A percentile compares a stretch with the other conserved stretches of the same genome.
phyloP scores from a whole-genome alignment of 2,888 invertebrate species.

The Latheticus oryzae region DNA sequence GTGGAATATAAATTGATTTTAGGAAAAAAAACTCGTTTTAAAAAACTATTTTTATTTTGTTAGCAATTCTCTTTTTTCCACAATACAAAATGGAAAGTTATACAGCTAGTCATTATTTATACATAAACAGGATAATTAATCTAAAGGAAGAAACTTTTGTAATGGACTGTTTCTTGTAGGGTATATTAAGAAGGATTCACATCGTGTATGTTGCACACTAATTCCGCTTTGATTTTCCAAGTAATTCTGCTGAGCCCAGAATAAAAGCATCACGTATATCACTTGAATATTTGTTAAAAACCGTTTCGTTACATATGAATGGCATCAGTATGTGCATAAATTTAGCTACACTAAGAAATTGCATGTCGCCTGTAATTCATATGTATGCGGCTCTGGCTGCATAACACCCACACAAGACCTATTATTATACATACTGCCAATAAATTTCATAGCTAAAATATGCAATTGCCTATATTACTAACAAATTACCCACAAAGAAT shows the following conservation, averaged over 20 bases:
- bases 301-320: constrained; percentile 25
- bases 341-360: constrained; percentile 35
- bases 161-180: constrained; percentile 12
- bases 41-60: constrained; percentile 42
- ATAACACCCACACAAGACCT: constrained; percentile 32
- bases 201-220: constrained; percentile 9
- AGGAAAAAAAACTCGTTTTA: constrained; percentile 18
- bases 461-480: constrained; percentile 38
- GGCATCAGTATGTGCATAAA: constrained; percentile 42
- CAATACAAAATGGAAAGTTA: constrained; percentile 45
- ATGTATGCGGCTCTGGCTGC: constrained; percentile 34
- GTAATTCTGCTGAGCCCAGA: too few relatives aligned
- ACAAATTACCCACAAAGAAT: constrained; percentile 39
- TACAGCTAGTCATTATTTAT: constrained; percentile 26
- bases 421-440: constrained; percentile 41
- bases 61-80: constrained; percentile 38
- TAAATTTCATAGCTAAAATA: constrained; percentile 34
- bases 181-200: constrained; percentile 5
- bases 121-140: constrained; percentile 24
- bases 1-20: constrained; percentile 22
- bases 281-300: constrained; percentile 19
- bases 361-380: constrained; percentile 40
- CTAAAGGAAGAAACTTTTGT: constrained; percentile 30
- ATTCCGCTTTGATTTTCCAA: constrained; percentile 14
- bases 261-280: too few relatives aligned